A percentile compares a stretch with the other conserved stretches of the same genome.
phyloP scores from a whole-genome alignment of 2,888 invertebrate species.

The Cataglyphis livida region DNA sequence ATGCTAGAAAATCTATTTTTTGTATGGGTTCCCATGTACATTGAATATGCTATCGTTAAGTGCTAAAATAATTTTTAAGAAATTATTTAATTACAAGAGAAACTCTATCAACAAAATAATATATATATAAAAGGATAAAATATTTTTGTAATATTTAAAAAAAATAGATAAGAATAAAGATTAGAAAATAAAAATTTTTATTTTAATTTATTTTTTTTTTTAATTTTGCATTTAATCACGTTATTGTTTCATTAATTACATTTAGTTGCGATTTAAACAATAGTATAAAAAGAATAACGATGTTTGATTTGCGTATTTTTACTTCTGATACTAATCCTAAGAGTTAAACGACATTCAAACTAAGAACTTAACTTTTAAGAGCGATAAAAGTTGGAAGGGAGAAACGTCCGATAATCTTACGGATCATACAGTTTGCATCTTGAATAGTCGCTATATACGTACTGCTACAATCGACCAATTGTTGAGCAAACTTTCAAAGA shows the following conservation, averaged over 20 bases:
- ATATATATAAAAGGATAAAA: background rate
- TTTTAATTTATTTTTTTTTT: too few relatives aligned
- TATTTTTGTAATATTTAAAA: background rate
- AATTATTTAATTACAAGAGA: slow-evolving; percentile 1
- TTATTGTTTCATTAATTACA: background rate
- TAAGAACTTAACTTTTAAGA: background rate
- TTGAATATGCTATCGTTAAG: background rate
- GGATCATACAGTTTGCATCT: background rate
- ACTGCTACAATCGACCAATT: background rate
- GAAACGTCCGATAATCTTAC: slow-evolving; percentile 14
- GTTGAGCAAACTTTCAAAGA: slow-evolving; percentile 17
- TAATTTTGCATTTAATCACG: background rate
- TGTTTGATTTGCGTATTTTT: background rate
- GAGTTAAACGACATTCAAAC: slow-evolving; percentile 41
- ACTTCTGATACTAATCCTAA: background rate
- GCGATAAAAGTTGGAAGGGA: background rate
- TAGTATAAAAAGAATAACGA: background rate
- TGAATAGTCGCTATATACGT: slow-evolving; percentile 7
- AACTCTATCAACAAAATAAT: background rate
- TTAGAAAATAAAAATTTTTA: background rate
- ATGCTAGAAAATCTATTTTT: slow-evolving; percentile 35
- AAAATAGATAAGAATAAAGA: background rate
- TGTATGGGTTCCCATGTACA: background rate
- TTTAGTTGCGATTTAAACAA: background rate
- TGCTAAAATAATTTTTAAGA: background rate